Evolutionary conservation across 2,888 invertebrate genomes (phyloP), one percentile per base, ranked within the genome.

Genomic region (Nemotelus pantherinus): DNA sequence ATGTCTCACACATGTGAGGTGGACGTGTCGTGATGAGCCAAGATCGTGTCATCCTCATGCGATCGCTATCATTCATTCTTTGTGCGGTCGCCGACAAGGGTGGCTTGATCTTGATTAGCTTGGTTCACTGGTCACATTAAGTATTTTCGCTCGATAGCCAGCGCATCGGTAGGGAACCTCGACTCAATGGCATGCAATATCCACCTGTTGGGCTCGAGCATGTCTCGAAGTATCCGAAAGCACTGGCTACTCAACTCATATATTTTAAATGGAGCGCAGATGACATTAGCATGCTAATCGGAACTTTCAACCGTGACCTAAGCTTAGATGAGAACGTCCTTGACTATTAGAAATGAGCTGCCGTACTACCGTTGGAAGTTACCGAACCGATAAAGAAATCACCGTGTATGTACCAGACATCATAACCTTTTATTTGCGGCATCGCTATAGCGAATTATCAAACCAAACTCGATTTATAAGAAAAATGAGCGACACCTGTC

Each of bases 91-190:
- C 93, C 76, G 90, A 92, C 83, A 97, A 96, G 86, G 94, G 95
- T 64, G 97, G 97, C 74, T 91, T 97, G 63, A 94, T 96, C 78
- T 97, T 97, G 97, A 93, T 97, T 82, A 96, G 95, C 88, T 96
- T 97, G 88, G 96, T 95, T 88, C 80, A 93, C 95, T 84, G 93
- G 92, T 81, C 96, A 96, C 87, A 95, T 96, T 83, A 95, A 95
- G 86, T 94, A 95, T 88, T 94, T 95, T 84, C 90, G 95, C 82
- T 89, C 89, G 77, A 92, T 95, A 81, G 93, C 93, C 94, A 95
- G 86, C 95, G 95, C 86, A 94, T 96, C 80, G 95, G 95, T 7
- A 89, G 95, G 81, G 95, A 95, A 45, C 95, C 95, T 48, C 95
- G 95, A 63, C 96, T 94, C 87, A 95, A 96, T 85, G 95, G 95